Evolutionary conservation across 2,113 vertebrate genomes (phyloP).

Genomic region (Misgurnus mizolepis): DNA sequence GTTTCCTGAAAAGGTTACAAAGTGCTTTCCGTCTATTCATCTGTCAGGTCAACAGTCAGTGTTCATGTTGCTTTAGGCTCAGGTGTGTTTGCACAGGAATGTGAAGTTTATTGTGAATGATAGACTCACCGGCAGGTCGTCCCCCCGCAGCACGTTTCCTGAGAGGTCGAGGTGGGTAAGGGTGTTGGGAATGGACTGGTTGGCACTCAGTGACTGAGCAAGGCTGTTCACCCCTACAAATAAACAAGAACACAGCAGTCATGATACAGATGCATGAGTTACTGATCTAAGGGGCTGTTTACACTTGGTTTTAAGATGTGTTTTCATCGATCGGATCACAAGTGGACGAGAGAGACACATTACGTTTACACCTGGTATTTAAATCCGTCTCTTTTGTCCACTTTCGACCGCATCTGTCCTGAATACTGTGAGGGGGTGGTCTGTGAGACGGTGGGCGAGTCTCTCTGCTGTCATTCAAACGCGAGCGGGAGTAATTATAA

Average conservation of each 20-base stretch:
- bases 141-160: conserved; percentile 82
- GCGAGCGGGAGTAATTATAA: too few species aligned
- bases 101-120: background rate
- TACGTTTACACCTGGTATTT: too few species aligned
- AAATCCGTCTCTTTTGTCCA: too few species aligned
- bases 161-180: conserved; percentile 86
- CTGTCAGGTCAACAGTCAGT: background rate
- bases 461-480: too few species aligned
- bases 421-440: too few species aligned
- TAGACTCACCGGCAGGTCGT: conserved; percentile 82
- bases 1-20: background rate
- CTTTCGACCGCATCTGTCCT: too few species aligned
- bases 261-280: background rate
- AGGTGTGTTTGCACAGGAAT: background rate
- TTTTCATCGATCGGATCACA: too few species aligned
- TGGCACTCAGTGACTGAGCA: conserved; percentile 86
- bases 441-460: too few species aligned
- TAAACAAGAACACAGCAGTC: background rate
- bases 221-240: conserved; percentile 85
- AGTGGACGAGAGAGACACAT: too few species aligned
- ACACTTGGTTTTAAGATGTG: too few species aligned
- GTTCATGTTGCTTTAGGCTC: background rate
- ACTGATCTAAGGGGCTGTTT: too few species aligned
- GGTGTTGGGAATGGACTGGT: conserved; percentile 74
- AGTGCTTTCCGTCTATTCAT: background rate